phyloP scores from a whole-genome alignment of 2,113 vertebrate genomes.

The Dicerorhinus sumatrensis region DNA sequence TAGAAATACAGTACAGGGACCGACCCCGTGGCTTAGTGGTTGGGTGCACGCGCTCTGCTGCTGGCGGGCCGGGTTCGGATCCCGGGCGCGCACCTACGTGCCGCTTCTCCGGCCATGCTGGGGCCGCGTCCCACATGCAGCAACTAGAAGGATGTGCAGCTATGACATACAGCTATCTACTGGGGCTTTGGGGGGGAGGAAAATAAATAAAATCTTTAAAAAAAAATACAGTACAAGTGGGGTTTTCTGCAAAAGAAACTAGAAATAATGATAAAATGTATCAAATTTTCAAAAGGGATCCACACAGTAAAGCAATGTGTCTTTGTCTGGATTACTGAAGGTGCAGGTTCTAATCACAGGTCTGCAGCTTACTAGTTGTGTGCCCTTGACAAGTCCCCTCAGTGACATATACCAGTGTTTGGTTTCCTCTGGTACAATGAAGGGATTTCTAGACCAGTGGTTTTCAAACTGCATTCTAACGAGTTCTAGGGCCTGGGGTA shows the following conservation, averaged over 20 bases:
- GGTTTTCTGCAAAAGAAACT: neutral
- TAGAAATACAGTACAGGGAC: neutral
- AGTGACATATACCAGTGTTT: neutral
- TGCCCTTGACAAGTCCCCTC: neutral
- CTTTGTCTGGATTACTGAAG: neutral
- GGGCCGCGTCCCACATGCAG: too few relatives aligned
- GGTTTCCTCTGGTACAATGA: neutral
- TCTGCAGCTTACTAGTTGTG: accelerated
- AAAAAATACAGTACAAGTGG: neutral
- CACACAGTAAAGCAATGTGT: neutral
- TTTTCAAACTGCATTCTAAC: neutral
- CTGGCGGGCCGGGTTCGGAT: too few relatives aligned
- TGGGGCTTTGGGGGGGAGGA: too few relatives aligned
- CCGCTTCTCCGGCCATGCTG: too few relatives aligned
- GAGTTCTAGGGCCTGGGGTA: neutral
- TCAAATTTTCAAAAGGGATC: neutral
- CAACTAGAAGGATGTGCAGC: too few relatives aligned
- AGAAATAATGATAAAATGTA: neutral
- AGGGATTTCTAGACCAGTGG: neutral
- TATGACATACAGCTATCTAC: too few relatives aligned
- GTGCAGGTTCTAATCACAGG: neutral
- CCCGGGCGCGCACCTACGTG: too few relatives aligned
- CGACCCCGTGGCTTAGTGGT: too few relatives aligned
- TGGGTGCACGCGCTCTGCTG: too few relatives aligned
- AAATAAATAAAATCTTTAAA: too few relatives aligned